Base-by-base conservation (phyloP, 2,797 vertebrate genomes). In the Poecile montanus region DNA sequence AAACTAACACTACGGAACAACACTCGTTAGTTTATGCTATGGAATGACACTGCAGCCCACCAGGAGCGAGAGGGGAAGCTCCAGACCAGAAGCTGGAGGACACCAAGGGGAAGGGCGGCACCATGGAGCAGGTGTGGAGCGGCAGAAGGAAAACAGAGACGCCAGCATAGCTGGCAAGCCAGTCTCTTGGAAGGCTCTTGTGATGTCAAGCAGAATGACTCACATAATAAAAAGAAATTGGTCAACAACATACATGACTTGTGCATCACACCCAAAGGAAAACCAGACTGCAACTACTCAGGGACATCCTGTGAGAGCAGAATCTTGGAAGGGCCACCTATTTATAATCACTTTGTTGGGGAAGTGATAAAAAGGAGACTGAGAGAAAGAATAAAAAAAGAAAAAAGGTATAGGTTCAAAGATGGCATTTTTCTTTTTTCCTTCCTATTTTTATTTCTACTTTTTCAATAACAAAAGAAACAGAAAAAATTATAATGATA, bases 201-300 rank as follows among this genome's bases (percentile, higher is more conserved):
- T 85, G 79, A 88, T 66, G 65, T 86, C 25, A 84, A 34, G 45
- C 26, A 65, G 53, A 66, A 42, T 95, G 81, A 95, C 79, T 95
- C 91, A 89, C 60, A 85, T 80, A 65, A 85, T 71, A 75, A 86
- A 96, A 73, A 56, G 87, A 70, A 92, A 94, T 81, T 0, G 0
- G 42, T 65, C 82, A 91, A 79, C 23, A 91, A 56, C 77, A 68
- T 1, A 18, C 73, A 60, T 9, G 40, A 82, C 34, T 60, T 60
- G 48, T 4, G 7, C 38, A 92, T 91, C 71, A 82, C 44, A 1
- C 71, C 72, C 77, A 91, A 85, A 92, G 53, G 20, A 80, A 89
- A 96, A 94, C 60, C 30, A 91, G 23, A 89, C 3, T 88, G 76
- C 66, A 93, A 10, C n/a, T 47, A 63, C 65, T 72, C 15, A 36